Evolutionary conservation across 2,888 invertebrate species (phyloP).

Genomic region (Apodemia hepburni): DNA sequence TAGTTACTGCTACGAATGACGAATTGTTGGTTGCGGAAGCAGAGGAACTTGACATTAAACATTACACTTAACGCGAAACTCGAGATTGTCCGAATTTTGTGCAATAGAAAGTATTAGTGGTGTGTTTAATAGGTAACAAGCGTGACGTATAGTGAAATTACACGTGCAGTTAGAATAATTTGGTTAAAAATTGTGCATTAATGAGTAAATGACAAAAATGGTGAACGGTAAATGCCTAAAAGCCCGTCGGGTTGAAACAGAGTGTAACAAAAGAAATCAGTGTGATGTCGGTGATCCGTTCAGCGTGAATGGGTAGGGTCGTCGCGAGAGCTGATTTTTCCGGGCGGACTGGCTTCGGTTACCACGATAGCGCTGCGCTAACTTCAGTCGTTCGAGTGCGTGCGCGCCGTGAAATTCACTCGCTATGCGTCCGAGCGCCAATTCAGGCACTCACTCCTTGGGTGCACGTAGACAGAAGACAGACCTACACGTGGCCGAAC

Average conservation of each 20-base stretch:
- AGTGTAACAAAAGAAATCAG: constrained; percentile 70
- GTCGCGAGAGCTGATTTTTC: constrained; percentile 70
- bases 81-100: constrained; percentile 35
- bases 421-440: constrained; percentile 62
- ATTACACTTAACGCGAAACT: not conserved
- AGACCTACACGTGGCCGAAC: constrained; percentile 71
- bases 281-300: constrained; percentile 56
- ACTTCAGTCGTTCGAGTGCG: constrained; percentile 71
- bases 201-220: constrained; percentile 21
- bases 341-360: constrained; percentile 58
- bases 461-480: constrained; percentile 81
- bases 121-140: constrained; percentile 43
- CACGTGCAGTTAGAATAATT: constrained; percentile 40
- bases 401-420: constrained; percentile 74
- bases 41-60: too few species aligned
- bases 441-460: constrained; percentile 41
- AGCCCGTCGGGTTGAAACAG: constrained; percentile 49
- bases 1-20: too few species aligned
- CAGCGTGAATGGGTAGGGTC: constrained; percentile 74
- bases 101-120: constrained; percentile 67
- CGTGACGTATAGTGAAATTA: constrained; percentile 60
- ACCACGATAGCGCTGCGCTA: constrained; percentile 49
- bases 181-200: not conserved
- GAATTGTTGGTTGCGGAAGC: too few species aligned
- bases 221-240: constrained; percentile 33